Conservation (phyloP, 2,888 invertebrate species). For the Agrotis clavis region DNA sequence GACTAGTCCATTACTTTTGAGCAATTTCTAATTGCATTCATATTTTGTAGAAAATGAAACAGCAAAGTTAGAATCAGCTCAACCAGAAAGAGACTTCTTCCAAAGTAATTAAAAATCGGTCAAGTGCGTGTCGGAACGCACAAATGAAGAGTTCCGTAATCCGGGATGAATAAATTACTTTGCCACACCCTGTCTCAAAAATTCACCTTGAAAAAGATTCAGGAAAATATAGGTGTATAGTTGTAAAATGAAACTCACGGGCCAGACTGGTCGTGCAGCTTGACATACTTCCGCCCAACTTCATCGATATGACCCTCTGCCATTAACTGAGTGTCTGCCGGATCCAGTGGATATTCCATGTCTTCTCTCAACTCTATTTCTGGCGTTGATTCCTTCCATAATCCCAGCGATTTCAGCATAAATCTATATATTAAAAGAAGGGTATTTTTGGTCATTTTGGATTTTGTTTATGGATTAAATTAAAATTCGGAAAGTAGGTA, state of each 20-base stretch:
- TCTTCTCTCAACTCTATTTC: conserved; percentile 86
- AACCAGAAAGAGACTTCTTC: too few species aligned
- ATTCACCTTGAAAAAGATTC: neutral
- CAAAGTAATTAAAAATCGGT: too few species aligned
- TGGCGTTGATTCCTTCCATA: conserved; percentile 92
- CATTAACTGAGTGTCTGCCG: conserved; percentile 81
- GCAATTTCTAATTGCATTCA: neutral
- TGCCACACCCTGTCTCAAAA: neutral
- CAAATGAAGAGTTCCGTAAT: too few species aligned
- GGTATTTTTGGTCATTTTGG: too few species aligned
- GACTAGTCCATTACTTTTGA: neutral
- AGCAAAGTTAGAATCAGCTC: too few species aligned
- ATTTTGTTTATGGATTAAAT: too few species aligned
- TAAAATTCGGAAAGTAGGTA: too few species aligned
- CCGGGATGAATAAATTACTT: too few species aligned
- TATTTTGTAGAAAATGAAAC: neutral
- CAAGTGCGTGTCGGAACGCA: too few species aligned
- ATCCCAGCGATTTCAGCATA: conserved; percentile 98
- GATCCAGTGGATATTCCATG: conserved; percentile 77
- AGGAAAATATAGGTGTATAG: conserved; percentile 1
- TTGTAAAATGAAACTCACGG: conserved; percentile 80
- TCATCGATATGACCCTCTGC: conserved; percentile 79
- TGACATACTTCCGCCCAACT: conserved; percentile 83
- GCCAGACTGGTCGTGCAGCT: conserved; percentile 78
- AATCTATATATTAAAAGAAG: conserved; percentile 91